Evolutionary conservation across 1,140 invertebrate species (phyloP), one percentile per base, ranked within the genome.

Genomic region (Euwallacea similis): DNA sequence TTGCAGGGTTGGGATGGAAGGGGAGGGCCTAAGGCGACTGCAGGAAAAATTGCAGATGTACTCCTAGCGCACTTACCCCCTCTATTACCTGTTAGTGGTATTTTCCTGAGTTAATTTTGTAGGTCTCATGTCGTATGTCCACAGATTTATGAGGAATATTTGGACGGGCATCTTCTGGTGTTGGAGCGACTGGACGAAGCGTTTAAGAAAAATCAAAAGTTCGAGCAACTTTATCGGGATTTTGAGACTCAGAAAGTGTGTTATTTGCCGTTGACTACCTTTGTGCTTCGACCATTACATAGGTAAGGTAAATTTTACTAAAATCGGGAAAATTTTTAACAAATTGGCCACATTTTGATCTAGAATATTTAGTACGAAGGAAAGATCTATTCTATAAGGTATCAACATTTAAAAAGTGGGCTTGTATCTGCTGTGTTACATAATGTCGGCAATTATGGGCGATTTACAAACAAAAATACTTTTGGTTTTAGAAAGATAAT

Each of bases 241-340:
- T 95, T 96, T 82, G 94, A 97, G 80, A 86, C 88, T 50, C 90
- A 94, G 78, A 92, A 93, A 83, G 87, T 94, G 53, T 94, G 92
- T 78, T 94, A 93, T 79, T 84, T 98, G 66, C 95, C 96, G 59
- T 85, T 98, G 46, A 92, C 91, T 11, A 89, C 90, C 41, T 92
- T 98, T 78, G 85, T 97, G 33, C 83, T 98, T 62, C 95, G 96
- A 79, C 96, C 96, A 46, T 85, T 96, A 54, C 94, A 97, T 83
- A 86, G 70, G 69, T 71, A 71, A 33, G 1, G 21, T 33, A 33
- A 33, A 33, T 33, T 21, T 56, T 56, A 2, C 2, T 16, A 6
- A 7, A 16, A 13, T n/a, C 16, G 9, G 7, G 2, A 56, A 21
- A 56, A 56, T 11, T 56, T 13, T 13, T 11, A 50, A 56, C 11